These are phyloP conservation scores for Erannis defoliaria DNA, from an alignment of 2,888 invertebrate species.

Conservation along the genomic window DNA sequence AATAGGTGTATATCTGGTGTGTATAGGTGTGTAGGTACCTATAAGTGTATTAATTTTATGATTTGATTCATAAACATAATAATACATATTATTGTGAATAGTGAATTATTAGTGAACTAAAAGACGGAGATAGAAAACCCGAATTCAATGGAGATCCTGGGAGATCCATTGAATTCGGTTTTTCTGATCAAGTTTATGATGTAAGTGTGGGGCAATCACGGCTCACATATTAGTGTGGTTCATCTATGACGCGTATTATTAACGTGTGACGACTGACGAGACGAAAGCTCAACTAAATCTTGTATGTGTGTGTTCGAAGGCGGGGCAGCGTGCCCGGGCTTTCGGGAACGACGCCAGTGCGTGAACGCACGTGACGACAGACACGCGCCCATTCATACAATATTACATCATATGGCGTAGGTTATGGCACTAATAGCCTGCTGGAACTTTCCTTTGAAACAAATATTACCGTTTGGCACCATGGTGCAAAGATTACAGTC, in stretches of 20 bases:
- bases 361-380: constrained; percentile 66
- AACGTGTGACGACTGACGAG: constrained; percentile 53
- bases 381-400: constrained; percentile 60
- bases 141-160: not conserved
- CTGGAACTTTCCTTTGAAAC: constrained; percentile 34
- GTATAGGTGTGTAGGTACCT: not conserved
- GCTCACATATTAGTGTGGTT: constrained; percentile 47
- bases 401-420: constrained; percentile 1
- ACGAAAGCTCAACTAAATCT: constrained; percentile 51
- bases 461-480: not conserved
- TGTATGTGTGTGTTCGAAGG: constrained; percentile 54
- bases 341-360: constrained; percentile 56
- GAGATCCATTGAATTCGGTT: not conserved
- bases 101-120: too few species aligned
- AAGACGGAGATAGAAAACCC: not conserved
- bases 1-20: not conserved
- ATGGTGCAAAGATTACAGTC: not conserved
- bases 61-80: not conserved
- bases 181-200: constrained; percentile 42
- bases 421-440: constrained; percentile 1
- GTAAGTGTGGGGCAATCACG: constrained; percentile 50
- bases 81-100: too few species aligned
- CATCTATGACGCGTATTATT: constrained; percentile 47
- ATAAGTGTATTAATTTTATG: not conserved
- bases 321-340: constrained; percentile 54